A percentile compares a stretch with the other conserved stretches of the same genome.
These are phyloP conservation scores for Eupithecia exiguata DNA, from an alignment of 2,888 invertebrate species.

Conservation along the genomic window DNA sequence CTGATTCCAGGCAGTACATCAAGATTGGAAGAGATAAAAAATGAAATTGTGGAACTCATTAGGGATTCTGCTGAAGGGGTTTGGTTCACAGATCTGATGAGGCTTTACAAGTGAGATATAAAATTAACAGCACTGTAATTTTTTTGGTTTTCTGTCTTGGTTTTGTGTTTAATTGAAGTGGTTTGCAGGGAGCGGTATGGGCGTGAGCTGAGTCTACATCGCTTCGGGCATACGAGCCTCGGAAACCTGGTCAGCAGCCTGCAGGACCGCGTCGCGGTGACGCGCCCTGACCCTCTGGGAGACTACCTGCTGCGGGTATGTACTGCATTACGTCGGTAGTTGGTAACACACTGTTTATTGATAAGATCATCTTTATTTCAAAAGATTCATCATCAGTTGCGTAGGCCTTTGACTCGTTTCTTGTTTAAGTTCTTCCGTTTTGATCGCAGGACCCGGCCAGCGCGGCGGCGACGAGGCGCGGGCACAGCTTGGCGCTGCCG, in stretches of 20 bases:
- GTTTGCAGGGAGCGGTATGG: constrained; percentile 60
- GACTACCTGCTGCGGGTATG: constrained; percentile 52
- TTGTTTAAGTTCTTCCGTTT: neutral
- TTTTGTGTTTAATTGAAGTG: neutral
- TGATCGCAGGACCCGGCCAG: neutral
- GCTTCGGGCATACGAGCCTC: constrained; percentile 66
- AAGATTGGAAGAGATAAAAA: constrained; percentile 56
- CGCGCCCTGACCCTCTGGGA: constrained; percentile 44
- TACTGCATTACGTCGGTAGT: too few relatives aligned
- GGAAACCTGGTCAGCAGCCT: constrained; percentile 59
- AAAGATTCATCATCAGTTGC: too few relatives aligned
- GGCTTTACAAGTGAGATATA: constrained; percentile 66
- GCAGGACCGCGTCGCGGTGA: constrained; percentile 48
- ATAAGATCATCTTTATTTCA: too few relatives aligned
- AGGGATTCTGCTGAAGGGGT: constrained; percentile 69
- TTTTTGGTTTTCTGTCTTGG: neutral
- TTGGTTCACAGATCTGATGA: constrained; percentile 73
- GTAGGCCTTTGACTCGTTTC: neutral
- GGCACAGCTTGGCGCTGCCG: constrained; percentile 27
- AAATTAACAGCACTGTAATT: neutral
- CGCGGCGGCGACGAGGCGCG: neutral
- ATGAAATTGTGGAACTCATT: constrained; percentile 63
- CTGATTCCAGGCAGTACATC: constrained; percentile 51
- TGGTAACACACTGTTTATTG: too few relatives aligned
- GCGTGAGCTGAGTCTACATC: constrained; percentile 63